phyloP scores from a whole-genome alignment of 2,113 vertebrate genomes.

The Phoenicopterus ruber region DNA sequence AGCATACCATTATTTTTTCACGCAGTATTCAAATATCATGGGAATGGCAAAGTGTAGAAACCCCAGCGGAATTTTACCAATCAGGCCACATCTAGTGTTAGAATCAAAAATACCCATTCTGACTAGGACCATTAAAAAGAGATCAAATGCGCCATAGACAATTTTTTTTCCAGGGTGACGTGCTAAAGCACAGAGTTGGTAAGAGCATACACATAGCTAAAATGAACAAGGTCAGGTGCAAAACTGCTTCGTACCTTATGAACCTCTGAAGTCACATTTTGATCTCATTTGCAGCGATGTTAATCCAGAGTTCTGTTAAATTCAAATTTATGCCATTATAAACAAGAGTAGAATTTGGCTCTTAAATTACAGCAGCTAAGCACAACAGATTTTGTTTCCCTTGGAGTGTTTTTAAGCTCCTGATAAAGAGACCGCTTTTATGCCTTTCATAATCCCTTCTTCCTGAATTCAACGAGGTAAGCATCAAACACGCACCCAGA shows the following conservation, averaged over 20 bases:
- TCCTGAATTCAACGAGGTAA: background rate
- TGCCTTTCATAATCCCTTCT: conserved; percentile 20
- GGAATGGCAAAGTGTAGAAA: background rate
- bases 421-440: conserved; percentile 42
- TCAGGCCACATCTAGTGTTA: background rate
- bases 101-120: background rate
- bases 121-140: background rate
- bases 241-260: background rate
- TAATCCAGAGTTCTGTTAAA: conserved; percentile 41
- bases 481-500: background rate
- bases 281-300: background rate
- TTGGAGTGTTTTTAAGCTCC: conserved; percentile 40
- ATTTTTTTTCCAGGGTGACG: background rate
- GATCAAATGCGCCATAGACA: background rate
- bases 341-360: background rate
- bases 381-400: conserved; percentile 47
- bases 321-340: conserved; percentile 39
- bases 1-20: background rate
- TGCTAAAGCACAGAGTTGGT: background rate
- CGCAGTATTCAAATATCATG: background rate
- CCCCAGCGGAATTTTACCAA: background rate
- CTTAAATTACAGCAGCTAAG: conserved; percentile 11
- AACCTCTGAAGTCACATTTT: conserved; percentile 20
- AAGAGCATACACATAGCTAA: background rate
- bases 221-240: background rate